Conservation (phyloP, 2,888 invertebrate species). For the Tipula confusa region DNA sequence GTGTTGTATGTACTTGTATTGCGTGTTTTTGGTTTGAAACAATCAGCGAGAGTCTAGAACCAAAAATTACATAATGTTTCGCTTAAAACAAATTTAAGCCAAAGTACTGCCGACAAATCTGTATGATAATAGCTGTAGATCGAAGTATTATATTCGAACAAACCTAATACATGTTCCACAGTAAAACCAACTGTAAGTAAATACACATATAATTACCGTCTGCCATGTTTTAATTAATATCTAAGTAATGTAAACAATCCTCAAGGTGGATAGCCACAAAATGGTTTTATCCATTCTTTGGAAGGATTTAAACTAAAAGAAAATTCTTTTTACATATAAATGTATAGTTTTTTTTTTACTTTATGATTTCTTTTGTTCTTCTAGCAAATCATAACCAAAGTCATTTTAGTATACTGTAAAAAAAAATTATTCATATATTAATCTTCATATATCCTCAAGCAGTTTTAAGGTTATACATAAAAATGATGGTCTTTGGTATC, state of each 20-base stretch:
- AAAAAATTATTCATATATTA: background rate
- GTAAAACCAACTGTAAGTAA: background rate
- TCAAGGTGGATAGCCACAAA: background rate
- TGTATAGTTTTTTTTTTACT: too few relatives aligned
- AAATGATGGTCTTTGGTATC: background rate
- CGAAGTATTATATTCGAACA: too few relatives aligned
- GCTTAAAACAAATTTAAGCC: too few relatives aligned
- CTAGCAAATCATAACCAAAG: too few relatives aligned
- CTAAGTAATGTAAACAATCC: background rate
- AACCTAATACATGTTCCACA: background rate
- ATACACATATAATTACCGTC: background rate
- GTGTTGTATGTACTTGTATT: too few relatives aligned
- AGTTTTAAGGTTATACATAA: background rate
- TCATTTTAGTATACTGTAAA: too few relatives aligned
- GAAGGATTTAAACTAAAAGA: background rate
- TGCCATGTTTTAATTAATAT: background rate
- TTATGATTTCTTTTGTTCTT: too few relatives aligned
- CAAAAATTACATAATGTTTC: too few relatives aligned
- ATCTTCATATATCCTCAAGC: background rate
- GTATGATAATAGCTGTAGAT: too few relatives aligned
- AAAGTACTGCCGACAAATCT: too few relatives aligned
- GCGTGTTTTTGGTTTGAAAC: too few relatives aligned
- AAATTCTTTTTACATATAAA: background rate
- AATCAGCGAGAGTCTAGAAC: too few relatives aligned
- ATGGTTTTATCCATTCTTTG: background rate